Conservation (phyloP, 2,797 vertebrate species). For the Orientallactaga sibirica region DNA sequence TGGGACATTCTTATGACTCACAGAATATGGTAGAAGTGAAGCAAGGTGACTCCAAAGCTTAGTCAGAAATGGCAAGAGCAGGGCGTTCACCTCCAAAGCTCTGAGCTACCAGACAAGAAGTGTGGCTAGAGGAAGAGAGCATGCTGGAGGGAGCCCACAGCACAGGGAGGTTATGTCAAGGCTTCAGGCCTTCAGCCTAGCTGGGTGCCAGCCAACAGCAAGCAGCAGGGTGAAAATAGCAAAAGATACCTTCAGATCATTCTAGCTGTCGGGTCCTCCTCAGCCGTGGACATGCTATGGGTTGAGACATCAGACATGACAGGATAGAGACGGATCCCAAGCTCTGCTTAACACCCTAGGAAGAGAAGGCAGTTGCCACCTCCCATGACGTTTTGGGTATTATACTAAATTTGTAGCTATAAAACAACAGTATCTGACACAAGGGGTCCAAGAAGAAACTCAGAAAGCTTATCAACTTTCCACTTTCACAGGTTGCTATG, state of each 20-base stretch:
- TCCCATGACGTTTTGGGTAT: neutral
- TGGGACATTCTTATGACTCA: neutral
- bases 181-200: neutral
- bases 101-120: neutral
- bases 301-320: neutral
- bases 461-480: neutral
- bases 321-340: neutral
- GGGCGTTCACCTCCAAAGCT: neutral
- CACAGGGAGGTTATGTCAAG: neutral
- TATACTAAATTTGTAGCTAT: neutral
- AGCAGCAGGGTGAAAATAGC: neutral
- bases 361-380: neutral
- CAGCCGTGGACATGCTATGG: neutral
- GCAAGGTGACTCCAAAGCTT: neutral
- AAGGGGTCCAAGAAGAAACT: neutral
- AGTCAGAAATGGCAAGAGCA: neutral
- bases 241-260: neutral
- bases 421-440: neutral
- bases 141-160: neutral
- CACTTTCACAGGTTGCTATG: fast-evolving
- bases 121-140: neutral
- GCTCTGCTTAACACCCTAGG: neutral
- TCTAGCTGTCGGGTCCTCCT: neutral
- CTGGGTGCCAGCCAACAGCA: neutral
- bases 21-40: neutral